Evolutionary conservation across 2,113 vertebrate species (phyloP).

Genomic region (Jacana jacana): DNA sequence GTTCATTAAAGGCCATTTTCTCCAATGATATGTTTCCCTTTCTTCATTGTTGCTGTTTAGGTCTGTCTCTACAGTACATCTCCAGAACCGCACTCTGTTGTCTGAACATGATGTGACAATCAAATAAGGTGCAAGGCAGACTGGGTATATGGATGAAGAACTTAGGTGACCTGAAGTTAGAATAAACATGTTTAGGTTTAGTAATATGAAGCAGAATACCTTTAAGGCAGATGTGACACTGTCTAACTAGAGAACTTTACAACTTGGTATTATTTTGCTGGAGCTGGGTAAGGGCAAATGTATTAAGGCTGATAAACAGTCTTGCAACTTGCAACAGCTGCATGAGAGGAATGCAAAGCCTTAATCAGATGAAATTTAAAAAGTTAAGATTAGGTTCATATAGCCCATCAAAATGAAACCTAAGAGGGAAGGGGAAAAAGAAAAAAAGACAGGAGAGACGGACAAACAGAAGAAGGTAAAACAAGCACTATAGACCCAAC

Average conservation of each 20-base stretch:
- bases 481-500: background rate
- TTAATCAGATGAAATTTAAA: background rate
- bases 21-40: slow-evolving; percentile 84
- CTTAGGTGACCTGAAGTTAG: slow-evolving; percentile 89
- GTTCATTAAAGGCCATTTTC: slow-evolving; percentile 93
- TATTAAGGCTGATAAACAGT: background rate
- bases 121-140: slow-evolving; percentile 96
- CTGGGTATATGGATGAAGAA: slow-evolving; percentile 98
- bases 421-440: background rate
- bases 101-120: slow-evolving; percentile 98
- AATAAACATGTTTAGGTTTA: background rate
- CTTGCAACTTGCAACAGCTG: background rate
- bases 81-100: slow-evolving; percentile 94
- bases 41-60: slow-evolving; percentile 54
- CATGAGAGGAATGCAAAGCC: background rate
- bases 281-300: background rate
- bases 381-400: background rate
- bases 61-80: slow-evolving; percentile 82
- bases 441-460: background rate
- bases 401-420: background rate
- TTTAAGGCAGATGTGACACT: background rate
- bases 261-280: background rate
- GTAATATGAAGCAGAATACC: background rate
- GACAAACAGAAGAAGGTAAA: background rate
- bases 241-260: background rate